Percentiles rank a stretch among this genome's conserved stretches.
Conservation (phyloP, 2,113 vertebrate species). For the Rattus rattus region DNA sequence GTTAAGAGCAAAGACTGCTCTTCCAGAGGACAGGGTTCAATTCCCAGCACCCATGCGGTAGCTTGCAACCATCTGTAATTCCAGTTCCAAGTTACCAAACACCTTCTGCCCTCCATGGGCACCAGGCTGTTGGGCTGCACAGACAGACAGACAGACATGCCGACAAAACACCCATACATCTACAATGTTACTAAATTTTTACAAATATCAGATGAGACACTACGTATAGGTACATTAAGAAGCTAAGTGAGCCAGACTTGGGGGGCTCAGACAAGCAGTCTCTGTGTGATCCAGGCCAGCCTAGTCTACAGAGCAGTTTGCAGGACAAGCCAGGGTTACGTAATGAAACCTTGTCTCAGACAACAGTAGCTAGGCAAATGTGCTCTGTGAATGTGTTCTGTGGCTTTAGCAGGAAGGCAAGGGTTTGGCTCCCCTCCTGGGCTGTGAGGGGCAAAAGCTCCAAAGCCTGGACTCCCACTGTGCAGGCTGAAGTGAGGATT, state of each 20-base stretch:
- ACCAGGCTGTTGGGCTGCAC: neutral
- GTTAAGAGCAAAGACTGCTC: neutral
- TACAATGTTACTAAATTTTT: neutral
- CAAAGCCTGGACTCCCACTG: neutral
- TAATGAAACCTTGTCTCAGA: neutral
- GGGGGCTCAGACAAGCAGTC: neutral
- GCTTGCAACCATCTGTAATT: neutral
- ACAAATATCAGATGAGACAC: neutral
- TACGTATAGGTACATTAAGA: neutral
- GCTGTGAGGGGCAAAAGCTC: neutral
- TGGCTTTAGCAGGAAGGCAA: neutral
- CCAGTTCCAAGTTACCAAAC: neutral
- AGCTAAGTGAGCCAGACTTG: neutral
- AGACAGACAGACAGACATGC: neutral
- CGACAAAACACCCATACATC: neutral
- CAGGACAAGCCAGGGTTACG: neutral
- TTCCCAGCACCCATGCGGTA: neutral
- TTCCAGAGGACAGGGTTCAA: neutral
- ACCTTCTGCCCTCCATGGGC: neutral
- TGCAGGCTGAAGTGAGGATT: neutral
- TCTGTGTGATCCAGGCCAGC: neutral
- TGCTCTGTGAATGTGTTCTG: neutral
- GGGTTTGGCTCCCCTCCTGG: neutral
- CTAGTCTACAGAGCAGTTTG: neutral
- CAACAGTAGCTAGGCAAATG: neutral